Conservation (phyloP, 2,113 vertebrate genomes). For the Tachysurus fulvidraco region DNA sequence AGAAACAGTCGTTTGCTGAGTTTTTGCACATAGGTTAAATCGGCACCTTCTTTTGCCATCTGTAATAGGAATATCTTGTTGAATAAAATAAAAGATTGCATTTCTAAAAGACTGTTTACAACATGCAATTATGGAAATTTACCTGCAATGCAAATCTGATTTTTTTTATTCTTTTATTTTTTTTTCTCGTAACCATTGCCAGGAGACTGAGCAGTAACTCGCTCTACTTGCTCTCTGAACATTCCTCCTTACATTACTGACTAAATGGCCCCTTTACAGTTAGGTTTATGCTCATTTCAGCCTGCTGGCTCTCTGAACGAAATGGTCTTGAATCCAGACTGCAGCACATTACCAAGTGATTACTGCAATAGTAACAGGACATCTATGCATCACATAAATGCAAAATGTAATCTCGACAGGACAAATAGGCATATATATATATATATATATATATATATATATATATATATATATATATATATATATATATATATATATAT, state of each 20-base stretch:
- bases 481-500: background rate
- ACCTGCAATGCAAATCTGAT: background rate
- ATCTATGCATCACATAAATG: background rate
- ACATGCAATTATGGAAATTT: background rate
- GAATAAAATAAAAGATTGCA: background rate
- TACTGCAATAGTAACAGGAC: background rate
- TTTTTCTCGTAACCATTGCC: background rate
- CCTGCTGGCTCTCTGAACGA: background rate
- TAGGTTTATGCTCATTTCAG: background rate
- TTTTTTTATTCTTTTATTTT: background rate
- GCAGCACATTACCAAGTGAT: background rate
- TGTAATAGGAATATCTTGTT: background rate
- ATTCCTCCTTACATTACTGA: background rate
- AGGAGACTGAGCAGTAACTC: background rate
- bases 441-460: background rate
- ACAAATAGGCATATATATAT: background rate
- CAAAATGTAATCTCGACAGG: background rate
- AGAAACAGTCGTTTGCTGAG: background rate
- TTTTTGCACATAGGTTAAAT: background rate
- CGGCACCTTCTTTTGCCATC: background rate
- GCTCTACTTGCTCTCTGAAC: background rate
- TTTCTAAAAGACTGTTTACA: background rate
- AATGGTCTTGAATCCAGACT: background rate
- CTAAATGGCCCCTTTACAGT: slow-evolving; percentile 4
- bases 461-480: background rate